Evolutionary conservation across 2,888 invertebrate species (phyloP), one percentile per base, ranked within the genome.

Genomic region (Dolichopus griseipennis): DNA sequence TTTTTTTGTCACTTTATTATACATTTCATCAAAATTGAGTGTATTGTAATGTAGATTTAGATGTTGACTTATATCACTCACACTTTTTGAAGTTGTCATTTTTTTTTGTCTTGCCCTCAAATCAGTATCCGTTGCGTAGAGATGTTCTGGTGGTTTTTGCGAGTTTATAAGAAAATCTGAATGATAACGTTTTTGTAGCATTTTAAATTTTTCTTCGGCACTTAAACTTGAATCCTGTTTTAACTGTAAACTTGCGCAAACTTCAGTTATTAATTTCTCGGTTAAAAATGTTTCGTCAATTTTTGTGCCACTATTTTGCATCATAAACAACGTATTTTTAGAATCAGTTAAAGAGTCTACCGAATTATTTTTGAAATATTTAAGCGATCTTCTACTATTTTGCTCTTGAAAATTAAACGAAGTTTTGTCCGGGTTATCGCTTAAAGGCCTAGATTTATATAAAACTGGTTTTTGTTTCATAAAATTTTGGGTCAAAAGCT

Each of bases 191-290:
- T 81, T 80, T 15, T 85, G 82, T 21, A 88, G 74, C 68, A 85
- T 79, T 70, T 82, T 82, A 68, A 88, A 81, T 74, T 85, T 87
- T 70, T 89, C 88, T 75, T 89, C 88, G 0, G 87, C 88, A 77
- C 87, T 89, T n/a, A 87, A 81, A 2, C 90, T 89, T 33, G 91
- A 78, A 75, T 91, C 90, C 72, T 89, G 88, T 76, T 91, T 90
- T 69, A 88, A 89, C 78, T 88, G 88, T 33, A 89, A 79, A 65
- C 88, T 83, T 10, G 89, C 88, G 66, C 88, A 83, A 22, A 87
- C 86, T 71, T 87, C 86, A 70, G 86, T 85, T 70, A 87, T 86
- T 65, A 88, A 81, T 76, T 87, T 85, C 74, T 87, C 85, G 0
- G 86, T 85, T 22, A 73, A 69, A 68, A 78, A 78, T 5, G 67